Evolutionary conservation across 2,888 invertebrate genomes (phyloP).

Genomic region (Salpingus planirostris): DNA sequence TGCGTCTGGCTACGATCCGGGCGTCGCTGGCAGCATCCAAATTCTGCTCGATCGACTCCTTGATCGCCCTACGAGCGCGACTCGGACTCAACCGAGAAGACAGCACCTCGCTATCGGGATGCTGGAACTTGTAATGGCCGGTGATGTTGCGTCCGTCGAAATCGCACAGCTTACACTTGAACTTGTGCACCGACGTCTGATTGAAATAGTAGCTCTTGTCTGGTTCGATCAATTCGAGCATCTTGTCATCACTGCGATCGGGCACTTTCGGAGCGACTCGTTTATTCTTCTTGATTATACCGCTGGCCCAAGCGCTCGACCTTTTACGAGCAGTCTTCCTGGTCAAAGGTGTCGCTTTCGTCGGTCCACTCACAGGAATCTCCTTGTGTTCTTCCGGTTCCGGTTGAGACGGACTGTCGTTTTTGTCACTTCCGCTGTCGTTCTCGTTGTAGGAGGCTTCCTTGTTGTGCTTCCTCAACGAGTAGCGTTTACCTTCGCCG

Average conservation of each 20-base stretch:
- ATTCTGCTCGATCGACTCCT: constrained; percentile 40
- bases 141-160: constrained; percentile 54
- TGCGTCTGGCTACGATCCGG: neutral
- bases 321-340: neutral
- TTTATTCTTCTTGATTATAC: neutral
- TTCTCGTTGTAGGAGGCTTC: neutral
- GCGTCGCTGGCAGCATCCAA: constrained; percentile 15
- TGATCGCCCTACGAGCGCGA: constrained; percentile 47
- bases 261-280: neutral
- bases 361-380: neutral
- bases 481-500: neutral
- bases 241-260: constrained; percentile 11
- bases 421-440: neutral
- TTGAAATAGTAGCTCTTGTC: constrained; percentile 23
- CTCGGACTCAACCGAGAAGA: constrained; percentile 50
- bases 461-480: neutral
- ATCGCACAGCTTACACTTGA: constrained; percentile 51
- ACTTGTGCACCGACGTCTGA: constrained; percentile 11
- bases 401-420: too few relatives aligned
- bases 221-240: constrained; percentile 18
- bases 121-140: constrained; percentile 55
- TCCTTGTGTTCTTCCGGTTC: constrained; percentile 10
- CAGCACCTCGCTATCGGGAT: constrained; percentile 56
- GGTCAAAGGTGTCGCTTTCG: too few relatives aligned
- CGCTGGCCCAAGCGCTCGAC: neutral